These are phyloP conservation scores for Cichlasoma orientale DNA, from an alignment of 2,797 vertebrate genomes.

Conservation along the genomic window DNA sequence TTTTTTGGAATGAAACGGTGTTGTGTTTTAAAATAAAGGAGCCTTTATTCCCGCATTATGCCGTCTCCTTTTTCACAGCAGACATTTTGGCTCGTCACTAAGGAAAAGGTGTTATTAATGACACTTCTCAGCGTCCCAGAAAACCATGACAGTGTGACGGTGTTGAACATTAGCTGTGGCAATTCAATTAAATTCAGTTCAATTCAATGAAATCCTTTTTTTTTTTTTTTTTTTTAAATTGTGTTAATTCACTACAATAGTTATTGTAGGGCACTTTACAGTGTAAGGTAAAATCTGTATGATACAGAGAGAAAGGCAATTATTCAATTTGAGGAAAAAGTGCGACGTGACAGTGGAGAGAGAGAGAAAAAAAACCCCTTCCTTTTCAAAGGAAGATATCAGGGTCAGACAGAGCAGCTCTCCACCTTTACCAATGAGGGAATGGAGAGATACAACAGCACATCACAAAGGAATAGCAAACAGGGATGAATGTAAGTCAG, in stretches of 20 bases:
- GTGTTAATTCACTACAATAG: neutral
- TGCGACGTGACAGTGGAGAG: neutral
- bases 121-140: neutral
- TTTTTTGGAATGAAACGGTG: neutral
- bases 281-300: neutral
- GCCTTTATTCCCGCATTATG: neutral
- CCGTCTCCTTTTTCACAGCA: neutral
- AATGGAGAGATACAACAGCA: neutral
- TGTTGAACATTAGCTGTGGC: neutral
- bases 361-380: neutral
- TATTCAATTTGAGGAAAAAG: neutral
- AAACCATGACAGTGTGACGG: neutral
- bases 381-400: neutral
- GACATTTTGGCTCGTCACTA: neutral
- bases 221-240: neutral
- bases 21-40: neutral
- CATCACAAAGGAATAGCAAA: neutral
- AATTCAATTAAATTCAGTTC: neutral
- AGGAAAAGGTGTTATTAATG: neutral
- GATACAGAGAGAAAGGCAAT: neutral
- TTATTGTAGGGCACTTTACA: neutral
- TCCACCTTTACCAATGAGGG: neutral
- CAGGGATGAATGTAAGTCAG: neutral
- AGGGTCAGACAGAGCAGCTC: neutral
- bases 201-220: neutral